Percentiles rank a stretch among this genome's conserved stretches.
Evolutionary conservation across 2,113 vertebrate species (phyloP).

Genomic region (Nannobrachium achirus): DNA sequence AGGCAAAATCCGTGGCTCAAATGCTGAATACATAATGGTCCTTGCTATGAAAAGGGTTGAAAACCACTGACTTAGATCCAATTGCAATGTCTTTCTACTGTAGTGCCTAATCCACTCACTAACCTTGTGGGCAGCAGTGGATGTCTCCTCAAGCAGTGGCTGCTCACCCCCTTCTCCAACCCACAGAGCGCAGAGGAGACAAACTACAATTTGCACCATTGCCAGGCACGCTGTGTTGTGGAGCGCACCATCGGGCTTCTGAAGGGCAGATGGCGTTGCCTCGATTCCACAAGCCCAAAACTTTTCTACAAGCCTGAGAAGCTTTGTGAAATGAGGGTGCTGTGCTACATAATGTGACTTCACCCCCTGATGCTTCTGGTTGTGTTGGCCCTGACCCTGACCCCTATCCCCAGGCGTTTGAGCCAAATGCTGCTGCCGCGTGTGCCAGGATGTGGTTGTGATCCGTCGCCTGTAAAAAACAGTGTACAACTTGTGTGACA

Average conservation of each 20-base stretch:
- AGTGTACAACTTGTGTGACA: not conserved
- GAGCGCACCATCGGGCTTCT: not conserved
- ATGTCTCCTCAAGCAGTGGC: not conserved
- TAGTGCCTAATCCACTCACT: constrained; percentile 8
- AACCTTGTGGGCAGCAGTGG: constrained; percentile 1
- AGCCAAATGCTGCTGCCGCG: not conserved
- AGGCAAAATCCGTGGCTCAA: no score
- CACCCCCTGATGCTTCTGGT: not conserved
- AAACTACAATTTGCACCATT: no score
- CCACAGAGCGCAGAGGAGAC: no score
- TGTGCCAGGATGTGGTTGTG: not conserved
- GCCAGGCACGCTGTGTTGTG: not conserved
- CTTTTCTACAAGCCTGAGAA: not conserved
- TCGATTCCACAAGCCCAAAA: not conserved
- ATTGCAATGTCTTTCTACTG: not conserved
- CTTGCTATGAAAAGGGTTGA: no score
- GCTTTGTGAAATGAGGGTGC: not conserved
- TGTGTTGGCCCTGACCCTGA: constrained; percentile 4
- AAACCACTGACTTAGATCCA: not conserved
- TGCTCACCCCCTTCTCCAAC: not conserved
- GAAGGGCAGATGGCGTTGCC: not conserved
- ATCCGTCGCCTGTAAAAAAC: not conserved
- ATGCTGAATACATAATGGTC: no score
- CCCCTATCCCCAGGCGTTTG: constrained; percentile 7
- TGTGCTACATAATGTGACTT: constrained; percentile 3